Percentiles rank a stretch among this genome's conserved stretches.
Evolutionary conservation across 2,113 vertebrate species (phyloP).

Genomic region (Pollachius pollachius): DNA sequence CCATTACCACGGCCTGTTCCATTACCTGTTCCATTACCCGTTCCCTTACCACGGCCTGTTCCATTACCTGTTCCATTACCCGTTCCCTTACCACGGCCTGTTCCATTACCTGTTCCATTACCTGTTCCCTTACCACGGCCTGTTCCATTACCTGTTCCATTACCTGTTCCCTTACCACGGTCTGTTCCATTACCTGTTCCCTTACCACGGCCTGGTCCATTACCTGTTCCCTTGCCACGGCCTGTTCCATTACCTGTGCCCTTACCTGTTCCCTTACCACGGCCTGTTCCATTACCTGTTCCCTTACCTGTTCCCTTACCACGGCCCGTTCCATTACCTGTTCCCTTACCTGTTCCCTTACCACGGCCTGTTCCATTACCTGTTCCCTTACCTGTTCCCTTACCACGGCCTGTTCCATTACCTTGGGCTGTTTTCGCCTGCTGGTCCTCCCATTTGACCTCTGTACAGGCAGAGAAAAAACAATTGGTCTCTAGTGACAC

Average conservation of each 20-base stretch:
- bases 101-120: slow-evolving; percentile 72
- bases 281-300: slow-evolving; percentile 78
- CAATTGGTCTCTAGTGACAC: slow-evolving; percentile 8
- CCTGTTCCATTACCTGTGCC: slow-evolving; percentile 58
- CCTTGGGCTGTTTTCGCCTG: slow-evolving; percentile 85
- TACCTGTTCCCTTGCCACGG: slow-evolving; percentile 61
- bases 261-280: slow-evolving; percentile 19
- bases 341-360: slow-evolving; percentile 58
- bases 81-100: slow-evolving; percentile 11
- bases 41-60: too few species aligned
- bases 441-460: slow-evolving; percentile 97
- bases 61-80: too few species aligned
- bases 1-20: slow-evolving; percentile 80
- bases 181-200: too few species aligned
- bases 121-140: slow-evolving; percentile 44
- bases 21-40: slow-evolving; percentile 71
- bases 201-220: slow-evolving; percentile 49
- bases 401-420: slow-evolving; percentile 70
- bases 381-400: slow-evolving; percentile 40
- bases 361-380: slow-evolving; percentile 76
- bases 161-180: slow-evolving; percentile 67
- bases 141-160: slow-evolving; percentile 80
- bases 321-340: too few species aligned
- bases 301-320: slow-evolving; percentile 48
- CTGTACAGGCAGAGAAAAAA: slow-evolving; percentile 75